phyloP scores from a whole-genome alignment of 1,140 invertebrate species.

The Danaus melanippus region DNA sequence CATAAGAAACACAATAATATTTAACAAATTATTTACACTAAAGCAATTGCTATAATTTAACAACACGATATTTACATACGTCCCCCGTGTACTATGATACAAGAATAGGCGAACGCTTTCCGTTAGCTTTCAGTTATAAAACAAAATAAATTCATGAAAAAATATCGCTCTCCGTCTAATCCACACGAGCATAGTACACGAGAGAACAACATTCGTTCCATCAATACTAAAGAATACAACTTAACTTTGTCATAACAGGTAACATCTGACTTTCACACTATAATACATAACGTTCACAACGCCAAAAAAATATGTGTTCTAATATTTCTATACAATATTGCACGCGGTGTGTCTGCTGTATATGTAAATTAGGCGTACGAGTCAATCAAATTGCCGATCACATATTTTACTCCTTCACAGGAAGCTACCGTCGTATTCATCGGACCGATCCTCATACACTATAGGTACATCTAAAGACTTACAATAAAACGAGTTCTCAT shows the following conservation, averaged over 20 bases:
- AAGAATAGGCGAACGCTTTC: conserved; percentile 11
- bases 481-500: conserved; percentile 33
- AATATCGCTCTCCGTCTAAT: conserved; percentile 6
- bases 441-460: conserved; percentile 32
- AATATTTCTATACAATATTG: conserved; percentile 66
- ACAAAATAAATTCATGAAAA: conserved; percentile 30
- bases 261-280: conserved; percentile 70
- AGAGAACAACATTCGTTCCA: conserved; percentile 23
- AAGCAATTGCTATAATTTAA: conserved; percentile 68
- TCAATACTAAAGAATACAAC: conserved; percentile 57
- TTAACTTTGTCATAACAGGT: conserved; percentile 71
- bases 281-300: conserved; percentile 71
- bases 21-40: conserved; percentile 69
- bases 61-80: conserved; percentile 64
- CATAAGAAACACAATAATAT: conserved; percentile 51
- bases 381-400: conserved; percentile 40
- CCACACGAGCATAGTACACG: conserved; percentile 3
- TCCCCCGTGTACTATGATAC: conserved; percentile 16
- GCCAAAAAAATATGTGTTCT: conserved; percentile 53
- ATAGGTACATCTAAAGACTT: conserved; percentile 39
- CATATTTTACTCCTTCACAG: conserved; percentile 44
- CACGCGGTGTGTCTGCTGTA: conserved; percentile 61
- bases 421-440: conserved; percentile 49
- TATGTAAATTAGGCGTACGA: conserved; percentile 50
- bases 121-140: conserved; percentile 17